Percentiles rank a stretch among this genome's conserved stretches.
These are phyloP conservation scores for Adoxophyes honmai DNA, from an alignment of 1,140 invertebrate species.

Conservation along the genomic window DNA sequence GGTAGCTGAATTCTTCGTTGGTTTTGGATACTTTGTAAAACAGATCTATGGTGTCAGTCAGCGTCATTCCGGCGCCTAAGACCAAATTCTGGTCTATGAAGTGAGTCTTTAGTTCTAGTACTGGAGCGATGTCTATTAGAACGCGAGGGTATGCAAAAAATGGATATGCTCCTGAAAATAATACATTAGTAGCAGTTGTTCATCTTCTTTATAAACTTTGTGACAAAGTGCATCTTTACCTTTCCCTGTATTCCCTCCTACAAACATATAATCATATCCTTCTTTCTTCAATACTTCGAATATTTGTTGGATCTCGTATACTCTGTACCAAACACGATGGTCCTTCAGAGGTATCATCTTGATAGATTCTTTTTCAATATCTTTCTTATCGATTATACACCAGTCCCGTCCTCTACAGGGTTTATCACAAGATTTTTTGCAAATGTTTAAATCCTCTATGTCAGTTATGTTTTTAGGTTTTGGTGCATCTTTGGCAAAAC, in stretches of 20 bases:
- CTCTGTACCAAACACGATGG: conserved; percentile 46
- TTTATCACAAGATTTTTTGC: conserved; percentile 28
- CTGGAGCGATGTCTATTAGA: conserved; percentile 82
- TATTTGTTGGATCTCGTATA: conserved; percentile 33
- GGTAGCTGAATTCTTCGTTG: conserved; percentile 58
- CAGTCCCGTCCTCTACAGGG: conserved; percentile 40
- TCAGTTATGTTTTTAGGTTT: conserved; percentile 2
- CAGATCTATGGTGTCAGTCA: conserved; percentile 79
- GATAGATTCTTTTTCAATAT: conserved; percentile 3
- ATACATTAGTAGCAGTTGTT: too few relatives aligned
- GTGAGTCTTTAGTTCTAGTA: conserved; percentile 79
- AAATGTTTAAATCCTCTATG: conserved; percentile 50
- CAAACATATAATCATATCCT: conserved; percentile 17
- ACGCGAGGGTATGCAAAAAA: conserved; percentile 39
- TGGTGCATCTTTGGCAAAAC: conserved; percentile 78
- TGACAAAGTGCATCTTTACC: conserved; percentile 14
- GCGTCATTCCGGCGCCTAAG: conserved; percentile 79
- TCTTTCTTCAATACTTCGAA: conserved; percentile 34
- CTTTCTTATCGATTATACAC: conserved; percentile 39
- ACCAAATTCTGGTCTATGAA: conserved; percentile 63
- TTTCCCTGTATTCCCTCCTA: conserved; percentile 23
- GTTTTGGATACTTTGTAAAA: conserved; percentile 75
- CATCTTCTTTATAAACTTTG: too few relatives aligned
- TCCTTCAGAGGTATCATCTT: conserved; percentile 42
- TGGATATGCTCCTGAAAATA: conserved; percentile 14